Base-by-base conservation (phyloP, 1,140 invertebrate genomes). In the Eriocheir sinensis region DNA sequence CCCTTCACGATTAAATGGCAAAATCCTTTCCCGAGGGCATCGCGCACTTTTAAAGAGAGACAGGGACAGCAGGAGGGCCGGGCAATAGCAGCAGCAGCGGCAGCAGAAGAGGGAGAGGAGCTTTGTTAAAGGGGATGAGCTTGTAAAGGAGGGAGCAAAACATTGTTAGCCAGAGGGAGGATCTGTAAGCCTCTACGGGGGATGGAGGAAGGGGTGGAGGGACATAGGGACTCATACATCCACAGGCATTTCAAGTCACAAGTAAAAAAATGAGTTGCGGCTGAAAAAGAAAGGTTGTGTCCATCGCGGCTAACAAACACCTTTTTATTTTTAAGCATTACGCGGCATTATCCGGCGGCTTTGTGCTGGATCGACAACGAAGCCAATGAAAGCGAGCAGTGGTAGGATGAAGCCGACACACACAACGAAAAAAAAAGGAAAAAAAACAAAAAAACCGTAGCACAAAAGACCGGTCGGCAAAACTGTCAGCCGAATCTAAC, bases 111-210 rank as follows among this genome's bases (percentile, higher is more conserved):
- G 60, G 60, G 60, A 72, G 60, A 72, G 60, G 60, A 72, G 60
- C 48, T 53, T 53, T 53, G 60, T 72, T 72, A 72, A 72, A 72
- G 60, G 60, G 60, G 60, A 72, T 72, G 60, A 72, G 60, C 60
- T 72, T 72, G 60, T 72, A 72, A 72, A 72, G 27, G 60, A 72
- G 60, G 60, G 60, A 72, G 60, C 60, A 72, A 72, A 72, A 72
- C 60, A 72, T 72, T 72, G 60, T 72, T 72, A 72, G 60, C 60
- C 2, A 72, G 21, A n/a, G 60, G 60, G 60, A 72, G 60, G 60
- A 72, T n/a, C 21, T 72, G 60, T 21, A 72, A n/a, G 60, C 9
- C 60, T 72, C n/a, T 72, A n/a, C 12, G 21, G 48, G 48, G 2
- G 60, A n/a, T 4, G 60, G 60, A n/a, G 53, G n/a, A 27, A 2